Conservation (phyloP, 2,888 invertebrate species). For the Pyralis farinalis region DNA sequence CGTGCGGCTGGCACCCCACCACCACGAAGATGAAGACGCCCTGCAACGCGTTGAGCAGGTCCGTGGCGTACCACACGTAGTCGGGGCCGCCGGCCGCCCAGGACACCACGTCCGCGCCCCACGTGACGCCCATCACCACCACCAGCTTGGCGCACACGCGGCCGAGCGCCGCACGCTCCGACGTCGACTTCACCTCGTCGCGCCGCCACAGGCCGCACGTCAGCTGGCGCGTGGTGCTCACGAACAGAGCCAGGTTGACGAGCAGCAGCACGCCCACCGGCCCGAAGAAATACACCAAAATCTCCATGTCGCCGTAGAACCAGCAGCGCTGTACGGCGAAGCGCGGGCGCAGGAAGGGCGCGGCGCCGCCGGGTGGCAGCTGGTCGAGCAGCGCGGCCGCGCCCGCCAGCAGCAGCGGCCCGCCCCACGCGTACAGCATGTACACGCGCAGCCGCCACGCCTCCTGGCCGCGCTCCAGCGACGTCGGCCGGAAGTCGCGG, state of each 20-base stretch:
- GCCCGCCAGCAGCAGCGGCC: slow-evolving; percentile 88
- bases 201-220: slow-evolving; percentile 94
- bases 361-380: slow-evolving; percentile 72
- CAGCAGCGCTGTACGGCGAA: slow-evolving; percentile 91
- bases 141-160: slow-evolving; percentile 93
- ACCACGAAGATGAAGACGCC: slow-evolving; percentile 94
- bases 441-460: slow-evolving; percentile 89
- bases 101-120: slow-evolving; percentile 89
- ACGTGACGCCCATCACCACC: slow-evolving; percentile 79
- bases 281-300: slow-evolving; percentile 91
- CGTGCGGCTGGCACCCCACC: slow-evolving; percentile 93
- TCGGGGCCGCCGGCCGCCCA: slow-evolving; percentile 91
- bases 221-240: slow-evolving; percentile 90
- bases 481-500: slow-evolving; percentile 91
- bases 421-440: slow-evolving; percentile 92
- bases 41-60: slow-evolving; percentile 92
- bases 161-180: slow-evolving; percentile 87
- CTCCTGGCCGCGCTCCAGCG: slow-evolving; percentile 92
- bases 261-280: slow-evolving; percentile 90
- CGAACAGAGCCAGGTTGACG: slow-evolving; percentile 89
- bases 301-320: slow-evolving; percentile 92
- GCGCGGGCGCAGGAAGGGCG: slow-evolving; percentile 85
- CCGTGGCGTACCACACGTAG: slow-evolving; percentile 91
- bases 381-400: slow-evolving; percentile 88
- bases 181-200: slow-evolving; percentile 92